Evolutionary conservation across 2,797 vertebrate species (phyloP), one percentile per base, ranked within the genome.

Genomic region (Knipowitschia caucasica): DNA sequence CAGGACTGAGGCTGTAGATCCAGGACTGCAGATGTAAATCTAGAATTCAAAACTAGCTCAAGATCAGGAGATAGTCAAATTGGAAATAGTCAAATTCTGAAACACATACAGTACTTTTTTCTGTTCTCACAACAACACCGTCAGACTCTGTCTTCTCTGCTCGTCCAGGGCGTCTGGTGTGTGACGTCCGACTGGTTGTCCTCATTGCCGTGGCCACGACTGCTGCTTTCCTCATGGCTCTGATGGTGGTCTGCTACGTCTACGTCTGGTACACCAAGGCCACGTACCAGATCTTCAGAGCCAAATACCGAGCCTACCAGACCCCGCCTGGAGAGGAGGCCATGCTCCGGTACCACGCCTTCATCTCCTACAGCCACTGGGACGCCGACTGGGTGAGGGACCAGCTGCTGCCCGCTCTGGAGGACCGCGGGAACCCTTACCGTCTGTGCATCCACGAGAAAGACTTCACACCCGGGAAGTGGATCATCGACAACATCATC

Each of bases 401-500:
- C 1, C 74, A 93, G 30, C 83, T 95, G 7, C 59, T 95, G 24
- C 86, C 78, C 21, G 85, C 76, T 35, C 46, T 95, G 64, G 93
- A 95, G 71, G 80, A 72, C 56, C 58, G 61, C 20, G 62, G 12
- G 2, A 91, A 91, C 1, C 87, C 92, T 0, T 94, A 93, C 52
- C 84, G 86, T 1, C 60, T 95, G 21, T 95, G 93, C 56, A 91
- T 95, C 45, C 93, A 95, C 1, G 93, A 94, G 77, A 82, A 92
- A 39, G 93, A 94, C 76, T 95, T 95, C 71, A 88, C 77, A 21
- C 93, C 92, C 1, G 93, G 93, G 30, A 88, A 71, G 21, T 94
- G 93, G 93, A 93, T 94, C 68, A 94, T 94, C 2, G 92, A 94
- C 53, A 95, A 94, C 82, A 95, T 95, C 54, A 93, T 94, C 17